Conservation (phyloP, 2,888 invertebrate species). For the Drosophila borealis region DNA sequence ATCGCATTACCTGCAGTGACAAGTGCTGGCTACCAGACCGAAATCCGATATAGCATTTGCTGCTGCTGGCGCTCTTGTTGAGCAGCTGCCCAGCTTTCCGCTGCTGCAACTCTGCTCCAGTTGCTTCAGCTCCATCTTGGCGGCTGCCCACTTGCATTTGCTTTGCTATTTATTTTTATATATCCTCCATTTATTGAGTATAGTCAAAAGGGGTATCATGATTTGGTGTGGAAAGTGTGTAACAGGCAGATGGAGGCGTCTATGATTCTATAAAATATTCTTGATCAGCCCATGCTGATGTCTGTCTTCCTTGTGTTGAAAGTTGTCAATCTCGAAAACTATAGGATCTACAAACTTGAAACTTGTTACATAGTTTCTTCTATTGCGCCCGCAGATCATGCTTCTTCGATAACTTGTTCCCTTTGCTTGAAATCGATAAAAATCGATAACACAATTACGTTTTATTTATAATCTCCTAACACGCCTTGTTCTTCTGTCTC, state of each 20-base stretch:
- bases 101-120: slow-evolving; percentile 9
- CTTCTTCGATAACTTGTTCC: too few species aligned
- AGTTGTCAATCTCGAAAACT: too few species aligned
- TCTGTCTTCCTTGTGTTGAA: too few species aligned
- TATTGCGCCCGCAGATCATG: too few species aligned
- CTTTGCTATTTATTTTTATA: not conserved
- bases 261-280: not conserved
- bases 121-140: slow-evolving; percentile 13
- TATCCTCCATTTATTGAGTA: too few species aligned
- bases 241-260: not conserved
- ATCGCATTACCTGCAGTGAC: slow-evolving; percentile 67
- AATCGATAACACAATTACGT: too few species aligned
- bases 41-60: slow-evolving; percentile 75
- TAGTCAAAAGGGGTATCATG: not conserved
- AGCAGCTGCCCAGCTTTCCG: slow-evolving; percentile 26
- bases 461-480: too few species aligned
- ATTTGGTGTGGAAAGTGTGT: not conserved
- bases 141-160: slow-evolving; percentile 56
- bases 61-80: slow-evolving; percentile 50
- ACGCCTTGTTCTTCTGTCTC: too few species aligned
- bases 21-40: slow-evolving; percentile 66
- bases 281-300: not conserved
- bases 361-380: too few species aligned
- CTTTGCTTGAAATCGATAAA: too few species aligned
- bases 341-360: too few species aligned